Percentiles rank a stretch among this genome's conserved stretches.
phyloP scores from a whole-genome alignment of 2,113 vertebrate genomes.

The Carassius carassius region DNA sequence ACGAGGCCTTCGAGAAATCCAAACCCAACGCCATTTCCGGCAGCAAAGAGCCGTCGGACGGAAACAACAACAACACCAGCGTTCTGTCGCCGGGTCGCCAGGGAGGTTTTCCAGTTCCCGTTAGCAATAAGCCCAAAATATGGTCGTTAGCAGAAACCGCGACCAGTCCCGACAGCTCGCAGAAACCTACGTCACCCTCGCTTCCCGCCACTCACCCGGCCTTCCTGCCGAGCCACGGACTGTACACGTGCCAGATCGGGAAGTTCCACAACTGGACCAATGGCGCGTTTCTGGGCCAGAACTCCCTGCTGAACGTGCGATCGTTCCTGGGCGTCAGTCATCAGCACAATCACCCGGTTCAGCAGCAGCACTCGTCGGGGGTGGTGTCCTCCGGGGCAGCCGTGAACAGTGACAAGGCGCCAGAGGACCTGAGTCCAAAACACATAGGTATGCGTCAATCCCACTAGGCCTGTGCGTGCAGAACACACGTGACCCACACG shows the following conservation, averaged over 20 bases:
- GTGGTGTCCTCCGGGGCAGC: too few relatives aligned
- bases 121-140: slow-evolving; percentile 95
- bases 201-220: slow-evolving; percentile 85
- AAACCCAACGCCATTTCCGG: slow-evolving; percentile 78
- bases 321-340: slow-evolving; percentile 94
- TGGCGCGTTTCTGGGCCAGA: slow-evolving; percentile 93
- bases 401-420: slow-evolving; percentile 82
- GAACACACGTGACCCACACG: not conserved
- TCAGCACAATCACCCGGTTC: slow-evolving; percentile 81
- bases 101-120: slow-evolving; percentile 82
- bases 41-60: slow-evolving; percentile 82
- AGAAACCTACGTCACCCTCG: slow-evolving; percentile 83
- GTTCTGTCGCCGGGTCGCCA: slow-evolving; percentile 82
- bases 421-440: slow-evolving; percentile 87
- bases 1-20: slow-evolving; percentile 79
- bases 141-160: slow-evolving; percentile 98
- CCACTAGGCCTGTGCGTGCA: not conserved
- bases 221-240: slow-evolving; percentile 96
- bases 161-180: slow-evolving; percentile 90
- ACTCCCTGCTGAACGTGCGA: slow-evolving; percentile 92
- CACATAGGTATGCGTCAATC: slow-evolving; percentile 85
- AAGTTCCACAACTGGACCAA: slow-evolving; percentile 99
- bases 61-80: slow-evolving; percentile 79
- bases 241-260: slow-evolving; percentile 98
- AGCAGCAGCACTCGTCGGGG: slow-evolving; percentile 77